Base-by-base conservation (phyloP, 2,888 invertebrate genomes). In the Melinaea menophilus region DNA sequence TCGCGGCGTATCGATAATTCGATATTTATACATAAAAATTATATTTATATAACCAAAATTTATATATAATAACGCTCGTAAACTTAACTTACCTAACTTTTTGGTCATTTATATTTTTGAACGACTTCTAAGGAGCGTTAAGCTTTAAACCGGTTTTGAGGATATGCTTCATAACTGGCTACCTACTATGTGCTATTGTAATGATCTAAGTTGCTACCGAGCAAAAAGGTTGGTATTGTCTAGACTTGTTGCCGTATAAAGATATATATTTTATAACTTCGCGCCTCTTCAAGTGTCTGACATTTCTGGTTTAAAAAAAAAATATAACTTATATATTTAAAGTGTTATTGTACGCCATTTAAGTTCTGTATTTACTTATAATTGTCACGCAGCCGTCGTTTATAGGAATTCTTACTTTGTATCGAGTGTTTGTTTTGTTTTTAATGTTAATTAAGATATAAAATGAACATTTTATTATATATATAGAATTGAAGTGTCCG, bases 181-280 rank as follows among this genome's bases (percentile, higher is more conserved):
- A 85, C 83, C 88, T 86, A n/a, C n/a, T n/a, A n/a, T 85, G 86
- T 85, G 85, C 88, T 82, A 87, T 89, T 88, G 88, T 89, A 86
- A 87, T 85, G 85, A 84, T 84, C 88, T 88, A 88, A 80, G 84
- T 76, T 78, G 82, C 81, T 79, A 78, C 79, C 77, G 76, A 73
- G 71, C 82, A 90, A 88, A 89, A 90, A 89, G 82, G 73, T 73
- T 74, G 71, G 82, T 85, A 88, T 86, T 88, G 88, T 88, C 81
- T 79, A 80, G 81, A 78, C 81, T 79, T 81, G 81, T 83, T 84
- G 78, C 84, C 82, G 77, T 85, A 77, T 75, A 79, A 71, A 78
- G 79, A 62, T 73, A 73, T 75, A 75, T 83, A 83, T n/a, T n/a
- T 87, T 86, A 86, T 85, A 82, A 83, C 85, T 80, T 84, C 74